Evolutionary conservation across 2,888 invertebrate species (phyloP), one percentile per base, ranked within the genome.

Genomic region (Polietes domitor): DNA sequence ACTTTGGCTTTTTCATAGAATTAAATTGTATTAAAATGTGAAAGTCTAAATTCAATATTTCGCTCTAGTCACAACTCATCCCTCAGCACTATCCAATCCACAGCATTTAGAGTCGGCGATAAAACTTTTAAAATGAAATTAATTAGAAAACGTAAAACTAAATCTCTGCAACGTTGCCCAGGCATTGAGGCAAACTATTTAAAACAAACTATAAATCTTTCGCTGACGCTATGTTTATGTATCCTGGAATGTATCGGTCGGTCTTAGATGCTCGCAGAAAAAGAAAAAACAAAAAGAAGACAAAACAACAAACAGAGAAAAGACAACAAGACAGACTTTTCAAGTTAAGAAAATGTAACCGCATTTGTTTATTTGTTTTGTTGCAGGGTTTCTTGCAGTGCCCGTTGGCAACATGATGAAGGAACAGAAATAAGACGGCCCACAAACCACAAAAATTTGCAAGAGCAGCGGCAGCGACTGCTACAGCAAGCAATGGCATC

Each of bases 161-260:
- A 65, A 65, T 65, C 37, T 37, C 37, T 41, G 24, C 68, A 32
- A n/a, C n/a, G 2, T 7, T 43, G n/a, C n/a, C 19, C 9, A 19
- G 43, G 41, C 43, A n/a, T 43, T 77, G 61, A 65, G 72, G 21
- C 81, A 76, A n/a, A 84, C 78, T 84, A 76, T 72, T 84, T 84
- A 76, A 84, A 84, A 76, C 68, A 75, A 84, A 78, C 76, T 55
- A 84, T 84, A 84, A 84, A 84, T 84, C 84, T 81, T 81, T 32
- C 71, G 21, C 73, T 50, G 37, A 50, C 41, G 47, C 47, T 10
- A n/a, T 1, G 47, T n/a, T n/a, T n/a, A 2, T 47, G 6, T n/a
- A 12, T 12, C 15, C n/a, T 2, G 47, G 47, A 15, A 47, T 47
- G n/a, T n/a, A 5, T 10, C 21, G 10, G 17, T 32, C 10, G 10